Evolutionary conservation across 2,888 invertebrate species (phyloP).

Genomic region (Ichneumoninae sp.): DNA sequence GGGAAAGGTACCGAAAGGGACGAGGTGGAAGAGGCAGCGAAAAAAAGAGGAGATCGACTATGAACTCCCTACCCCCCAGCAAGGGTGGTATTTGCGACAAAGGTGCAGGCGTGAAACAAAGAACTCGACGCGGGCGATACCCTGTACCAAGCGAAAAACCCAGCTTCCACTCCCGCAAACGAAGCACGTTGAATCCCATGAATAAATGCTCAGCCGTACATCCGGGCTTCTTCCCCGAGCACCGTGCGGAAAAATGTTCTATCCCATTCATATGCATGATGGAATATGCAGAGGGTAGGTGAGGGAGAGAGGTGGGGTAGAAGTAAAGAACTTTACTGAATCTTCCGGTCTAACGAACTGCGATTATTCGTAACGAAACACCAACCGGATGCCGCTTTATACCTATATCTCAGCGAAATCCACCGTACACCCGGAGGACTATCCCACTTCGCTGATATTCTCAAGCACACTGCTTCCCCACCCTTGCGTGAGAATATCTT

Average conservation of each 20-base stretch:
- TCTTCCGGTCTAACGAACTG: slow-evolving; percentile 73
- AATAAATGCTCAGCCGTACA: slow-evolving; percentile 68
- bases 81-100: slow-evolving; percentile 51
- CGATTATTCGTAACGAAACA: slow-evolving; percentile 76
- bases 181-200: slow-evolving; percentile 68
- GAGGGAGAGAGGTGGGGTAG: slow-evolving; percentile 26
- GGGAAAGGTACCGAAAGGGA: neutral
- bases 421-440: slow-evolving; percentile 1
- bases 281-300: slow-evolving; percentile 71
- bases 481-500: slow-evolving; percentile 1
- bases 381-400: slow-evolving; percentile 64
- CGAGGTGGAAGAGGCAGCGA: slow-evolving; percentile 16
- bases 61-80: neutral
- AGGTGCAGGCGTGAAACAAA: slow-evolving; percentile 65
- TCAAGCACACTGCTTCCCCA: neutral
- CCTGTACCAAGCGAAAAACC: slow-evolving; percentile 42
- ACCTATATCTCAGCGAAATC: slow-evolving; percentile 27
- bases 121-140: slow-evolving; percentile 49
- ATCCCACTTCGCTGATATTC: slow-evolving; percentile 14
- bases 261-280: slow-evolving; percentile 80
- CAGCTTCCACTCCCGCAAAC: slow-evolving; percentile 62
- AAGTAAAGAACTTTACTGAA: slow-evolving; percentile 61
- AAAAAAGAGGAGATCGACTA: slow-evolving; percentile 14
- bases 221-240: slow-evolving; percentile 62
- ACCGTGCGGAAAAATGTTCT: slow-evolving; percentile 66